Evolutionary conservation across 2,113 vertebrate genomes (phyloP).

Genomic region (Hepsetus odoe): DNA sequence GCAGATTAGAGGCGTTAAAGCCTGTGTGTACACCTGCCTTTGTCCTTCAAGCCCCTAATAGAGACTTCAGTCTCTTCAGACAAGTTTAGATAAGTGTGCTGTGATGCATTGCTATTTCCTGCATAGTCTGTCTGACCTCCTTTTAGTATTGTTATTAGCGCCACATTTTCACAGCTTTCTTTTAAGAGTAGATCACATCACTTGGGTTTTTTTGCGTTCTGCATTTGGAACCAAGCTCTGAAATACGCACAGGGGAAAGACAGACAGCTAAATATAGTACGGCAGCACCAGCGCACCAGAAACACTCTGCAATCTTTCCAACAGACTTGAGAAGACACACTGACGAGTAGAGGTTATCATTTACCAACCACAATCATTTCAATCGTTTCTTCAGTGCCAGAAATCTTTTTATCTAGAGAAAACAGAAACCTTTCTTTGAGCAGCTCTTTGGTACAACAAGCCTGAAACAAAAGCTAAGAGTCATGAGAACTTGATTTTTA

Average conservation of each 20-base stretch:
- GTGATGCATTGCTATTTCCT: not conserved
- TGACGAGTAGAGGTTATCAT: slow-evolving; percentile 31
- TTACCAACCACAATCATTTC: slow-evolving; percentile 22
- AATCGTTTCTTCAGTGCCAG: not conserved
- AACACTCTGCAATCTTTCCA: slow-evolving; percentile 32
- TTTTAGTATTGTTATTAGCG: slow-evolving; percentile 3
- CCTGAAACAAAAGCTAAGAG: not conserved
- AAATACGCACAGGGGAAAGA: slow-evolving; percentile 11
- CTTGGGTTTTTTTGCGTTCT: not conserved
- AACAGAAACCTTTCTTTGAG: not conserved
- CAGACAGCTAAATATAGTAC: slow-evolving; percentile 61
- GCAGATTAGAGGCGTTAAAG: not conserved
- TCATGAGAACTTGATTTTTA: not conserved
- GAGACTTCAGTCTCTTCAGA: slow-evolving; percentile 8
- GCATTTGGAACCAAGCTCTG: slow-evolving; percentile 6
- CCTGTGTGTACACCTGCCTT: slow-evolving; percentile 24
- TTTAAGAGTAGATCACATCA: slow-evolving; percentile 13
- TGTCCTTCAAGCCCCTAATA: slow-evolving; percentile 19
- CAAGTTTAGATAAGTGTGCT: not conserved
- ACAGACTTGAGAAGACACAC: slow-evolving; percentile 31
- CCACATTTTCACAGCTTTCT: not conserved
- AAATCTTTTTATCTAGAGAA: not conserved
- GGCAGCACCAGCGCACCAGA: slow-evolving; percentile 44
- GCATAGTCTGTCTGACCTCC: not conserved
- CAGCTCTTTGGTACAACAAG: not conserved